Evolutionary conservation across 2,113 vertebrate genomes (phyloP).

Genomic region (Glaucidium brasilianum): DNA sequence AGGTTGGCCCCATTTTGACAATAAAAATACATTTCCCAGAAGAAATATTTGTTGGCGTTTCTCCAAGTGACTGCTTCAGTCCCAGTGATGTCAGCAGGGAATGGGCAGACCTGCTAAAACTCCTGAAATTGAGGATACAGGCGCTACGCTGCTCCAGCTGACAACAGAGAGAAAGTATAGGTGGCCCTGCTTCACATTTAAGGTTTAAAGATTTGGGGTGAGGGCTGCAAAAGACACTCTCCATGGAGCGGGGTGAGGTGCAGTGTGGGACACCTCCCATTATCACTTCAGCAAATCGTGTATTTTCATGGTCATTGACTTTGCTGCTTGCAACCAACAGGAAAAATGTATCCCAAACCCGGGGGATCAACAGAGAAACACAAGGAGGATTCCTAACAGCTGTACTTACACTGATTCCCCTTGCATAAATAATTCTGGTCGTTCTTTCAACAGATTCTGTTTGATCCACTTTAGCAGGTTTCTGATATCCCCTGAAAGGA

Average conservation of each 20-base stretch:
- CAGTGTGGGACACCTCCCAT: neutral
- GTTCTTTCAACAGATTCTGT: constrained; percentile 91
- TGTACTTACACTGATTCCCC: constrained; percentile 92
- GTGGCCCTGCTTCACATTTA: neutral
- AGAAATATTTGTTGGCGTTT: constrained; percentile 31
- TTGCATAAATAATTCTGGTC: constrained; percentile 93
- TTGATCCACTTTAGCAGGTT: constrained; percentile 95
- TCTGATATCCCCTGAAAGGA: constrained; percentile 88
- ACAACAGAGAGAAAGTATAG: neutral
- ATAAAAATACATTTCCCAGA: constrained; percentile 56
- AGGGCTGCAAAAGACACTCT: neutral
- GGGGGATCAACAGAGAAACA: neutral
- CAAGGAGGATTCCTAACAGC: neutral
- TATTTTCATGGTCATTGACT: neutral
- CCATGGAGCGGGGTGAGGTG: neutral
- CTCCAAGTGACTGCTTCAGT: neutral
- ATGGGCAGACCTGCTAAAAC: constrained; percentile 7
- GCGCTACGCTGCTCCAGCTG: neutral
- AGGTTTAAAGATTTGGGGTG: neutral
- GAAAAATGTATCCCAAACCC: neutral
- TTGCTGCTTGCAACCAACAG: neutral
- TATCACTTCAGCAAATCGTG: neutral
- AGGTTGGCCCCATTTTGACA: constrained; percentile 34
- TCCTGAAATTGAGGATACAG: neutral
- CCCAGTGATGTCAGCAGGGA: constrained; percentile 11